Conservation (phyloP, 1,140 invertebrate species). For the Trichoplusia ni region DNA sequence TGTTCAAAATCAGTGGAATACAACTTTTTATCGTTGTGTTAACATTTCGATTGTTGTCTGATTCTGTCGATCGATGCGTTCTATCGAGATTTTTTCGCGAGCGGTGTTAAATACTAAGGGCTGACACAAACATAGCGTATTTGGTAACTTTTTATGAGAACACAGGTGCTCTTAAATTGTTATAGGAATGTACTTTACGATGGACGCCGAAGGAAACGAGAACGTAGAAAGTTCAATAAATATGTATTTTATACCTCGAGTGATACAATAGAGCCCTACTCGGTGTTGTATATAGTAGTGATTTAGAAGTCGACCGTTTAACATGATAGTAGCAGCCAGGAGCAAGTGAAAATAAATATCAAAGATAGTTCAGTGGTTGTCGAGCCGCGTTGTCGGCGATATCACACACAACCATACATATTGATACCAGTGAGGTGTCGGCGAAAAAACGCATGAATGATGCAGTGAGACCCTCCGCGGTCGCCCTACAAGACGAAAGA, state of each 20-base stretch:
- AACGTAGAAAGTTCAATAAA: too few relatives aligned
- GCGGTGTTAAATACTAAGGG: slow-evolving; percentile 53
- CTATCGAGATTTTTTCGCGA: slow-evolving; percentile 56
- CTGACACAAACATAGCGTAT: slow-evolving; percentile 43
- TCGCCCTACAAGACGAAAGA: slow-evolving; percentile 70
- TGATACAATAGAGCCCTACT: neutral
- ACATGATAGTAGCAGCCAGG: neutral
- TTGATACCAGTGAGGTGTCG: slow-evolving; percentile 72
- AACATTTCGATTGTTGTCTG: slow-evolving; percentile 72
- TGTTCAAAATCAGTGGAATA: slow-evolving; percentile 23
- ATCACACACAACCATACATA: slow-evolving; percentile 65
- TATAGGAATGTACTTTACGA: neutral
- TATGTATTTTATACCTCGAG: too few relatives aligned
- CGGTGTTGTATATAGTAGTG: neutral
- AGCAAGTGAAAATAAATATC: slow-evolving; percentile 22
- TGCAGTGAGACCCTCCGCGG: slow-evolving; percentile 72
- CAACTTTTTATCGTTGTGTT: slow-evolving; percentile 61
- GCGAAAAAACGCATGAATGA: slow-evolving; percentile 77
- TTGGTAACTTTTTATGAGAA: slow-evolving; percentile 12
- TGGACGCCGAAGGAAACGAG: too few relatives aligned
- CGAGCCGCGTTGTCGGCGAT: slow-evolving; percentile 42
- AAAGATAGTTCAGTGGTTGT: slow-evolving; percentile 1
- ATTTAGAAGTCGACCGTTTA: too few relatives aligned
- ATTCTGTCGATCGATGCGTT: slow-evolving; percentile 46
- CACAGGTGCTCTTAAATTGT: slow-evolving; percentile 10